Evolutionary conservation across 2,113 vertebrate species (phyloP).

Genomic region (Pyrgilauda ruficollis): DNA sequence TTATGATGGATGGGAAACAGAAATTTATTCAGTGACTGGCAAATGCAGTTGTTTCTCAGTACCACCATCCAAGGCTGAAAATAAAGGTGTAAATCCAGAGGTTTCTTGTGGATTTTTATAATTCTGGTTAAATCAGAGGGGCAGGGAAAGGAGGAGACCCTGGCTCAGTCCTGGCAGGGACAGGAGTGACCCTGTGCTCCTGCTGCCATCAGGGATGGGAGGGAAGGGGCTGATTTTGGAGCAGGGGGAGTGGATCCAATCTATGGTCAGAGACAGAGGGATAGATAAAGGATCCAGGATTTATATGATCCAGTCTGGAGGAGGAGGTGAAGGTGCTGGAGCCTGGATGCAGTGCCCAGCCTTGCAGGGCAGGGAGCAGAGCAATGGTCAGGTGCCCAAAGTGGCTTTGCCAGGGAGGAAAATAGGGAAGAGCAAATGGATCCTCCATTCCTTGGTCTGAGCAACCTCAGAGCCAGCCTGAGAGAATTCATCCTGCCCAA

Average conservation of each 20-base stretch:
- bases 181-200: neutral
- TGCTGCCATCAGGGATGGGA: neutral
- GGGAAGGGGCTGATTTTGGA: neutral
- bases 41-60: neutral
- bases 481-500: neutral
- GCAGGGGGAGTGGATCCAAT: neutral
- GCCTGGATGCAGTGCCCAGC: neutral
- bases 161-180: neutral
- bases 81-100: neutral
- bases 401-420: neutral
- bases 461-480: neutral
- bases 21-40: neutral
- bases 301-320: neutral
- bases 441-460: neutral
- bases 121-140: neutral
- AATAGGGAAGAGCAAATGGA: neutral
- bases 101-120: neutral
- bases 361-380: neutral
- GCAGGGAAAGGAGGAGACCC: neutral
- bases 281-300: neutral
- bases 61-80: neutral
- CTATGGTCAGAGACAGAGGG: neutral
- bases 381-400: fast-evolving
- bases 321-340: neutral
- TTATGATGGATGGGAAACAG: neutral